Base-by-base conservation (phyloP, 1,140 invertebrate genomes). In the Triops longicaudatus region DNA sequence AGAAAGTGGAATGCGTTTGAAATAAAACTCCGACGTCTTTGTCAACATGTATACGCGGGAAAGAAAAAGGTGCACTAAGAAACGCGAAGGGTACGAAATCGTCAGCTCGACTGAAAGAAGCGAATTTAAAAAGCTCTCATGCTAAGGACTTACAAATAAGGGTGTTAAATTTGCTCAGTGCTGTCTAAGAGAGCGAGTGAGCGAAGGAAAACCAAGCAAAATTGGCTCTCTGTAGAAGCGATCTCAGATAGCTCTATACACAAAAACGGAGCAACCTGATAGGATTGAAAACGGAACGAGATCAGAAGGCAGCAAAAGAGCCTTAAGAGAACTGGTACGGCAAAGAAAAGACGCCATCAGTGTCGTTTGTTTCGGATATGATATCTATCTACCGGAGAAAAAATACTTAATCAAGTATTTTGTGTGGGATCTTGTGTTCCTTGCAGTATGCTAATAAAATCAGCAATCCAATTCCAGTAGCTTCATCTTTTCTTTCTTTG, bases 141-240 rank as follows among this genome's bases (percentile, higher is more conserved):
- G 50, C 50, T 63, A 63, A 63, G 50, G 22, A 22, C 22, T 63
- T 63, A 63, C 50, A 63, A 37, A 63, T 22, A 63, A 63, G 50
- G 50, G 50, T 63, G 50, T 22, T 63, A 63, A 63, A 63, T 63
- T 63, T 63, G 50, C 14, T 17, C 50, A 63, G 22, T 22, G 22
- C 50, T 63, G 50, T 63, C 50, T 63, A n/a, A n/a, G 50, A 63
- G 50, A 63, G 50, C 50, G 50, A 63, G 50, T 63, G 50, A 63
- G 50, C 22, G 50, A 63, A 63, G 50, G 50, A 63, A 12, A 63
- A 63, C 50, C 50, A 17, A 63, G 17, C 50, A 17, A 63, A 63
- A 63, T 63, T 63, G 50, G 50, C 17, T 63, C 50, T 63, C 50
- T 63, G 10, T 63, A 63, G 50, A 63, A 63, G 50, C 50, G 7